Evolutionary conservation across 2,113 vertebrate species (phyloP), one percentile per base, ranked within the genome.

Genomic region (Cryptomyrus ogoouensis): DNA sequence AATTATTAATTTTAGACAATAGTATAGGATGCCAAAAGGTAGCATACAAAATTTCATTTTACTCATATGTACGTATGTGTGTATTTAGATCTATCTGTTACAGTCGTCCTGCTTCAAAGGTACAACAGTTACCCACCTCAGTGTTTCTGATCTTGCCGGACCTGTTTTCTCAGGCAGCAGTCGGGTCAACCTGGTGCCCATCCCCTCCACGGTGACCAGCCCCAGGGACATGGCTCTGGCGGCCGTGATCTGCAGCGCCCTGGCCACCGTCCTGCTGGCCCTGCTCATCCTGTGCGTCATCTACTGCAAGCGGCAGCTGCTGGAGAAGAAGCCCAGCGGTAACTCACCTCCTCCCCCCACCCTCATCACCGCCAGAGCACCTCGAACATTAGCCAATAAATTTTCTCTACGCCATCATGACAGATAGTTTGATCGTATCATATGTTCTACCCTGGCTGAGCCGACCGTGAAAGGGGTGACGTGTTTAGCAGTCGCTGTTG

Each of bases 291-390:
- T 99, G n/a, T 98, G 98, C 2, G 94, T 97, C 92, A 99, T 99
- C 94, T 99, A 99, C 90, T 99, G 98, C 92, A 99, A 99, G 94
- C 97, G 98, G 53, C 98, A 99, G 93, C 97, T 99, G 88, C 96
- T 99, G 96, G 98, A 99, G 94, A 99, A 98, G 93, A 99, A 99
- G 70, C 97, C 97, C 93, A 97, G 95, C 83, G 97, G 98, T 98
- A 92, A 97, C 97, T 8, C 24, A 0, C 49, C 74, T 1, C 39
- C 15, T 27, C 50, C 2, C 3, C 88, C 2, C 15, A 1, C 3
- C 88, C 9, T 7, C 2, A 21, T 42, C 19, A 21, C 42, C 31
- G 44, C 83, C 21, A 17, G 21, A n/a, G 21, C 83, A 52, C 46
- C 44, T 5, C 6, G 1, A 52, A 52, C 2, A 3, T 46, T 21